Evolutionary conservation across 2,888 invertebrate genomes (phyloP), one percentile per base, ranked within the genome.

Genomic region (Idaea straminata): DNA sequence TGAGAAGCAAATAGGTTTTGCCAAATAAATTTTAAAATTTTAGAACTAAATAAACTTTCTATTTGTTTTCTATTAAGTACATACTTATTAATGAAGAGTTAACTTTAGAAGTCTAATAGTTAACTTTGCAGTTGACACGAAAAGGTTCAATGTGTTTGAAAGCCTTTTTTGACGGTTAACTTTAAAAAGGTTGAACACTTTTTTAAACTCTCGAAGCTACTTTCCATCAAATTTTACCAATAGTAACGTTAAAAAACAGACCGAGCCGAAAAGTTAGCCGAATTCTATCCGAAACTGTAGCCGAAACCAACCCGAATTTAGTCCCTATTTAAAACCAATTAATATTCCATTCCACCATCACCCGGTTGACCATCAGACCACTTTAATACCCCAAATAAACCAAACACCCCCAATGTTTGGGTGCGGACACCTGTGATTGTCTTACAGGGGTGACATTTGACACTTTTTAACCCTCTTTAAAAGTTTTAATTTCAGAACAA

Each of bases 191-290:
- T 25, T 25, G 25, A 25, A n/a, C n/a, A n/a, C n/a, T n/a, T n/a
- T n/a, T n/a, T n/a, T n/a, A n/a, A n/a, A n/a, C n/a, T n/a, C n/a
- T n/a, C n/a, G n/a, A n/a, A n/a, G n/a, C n/a, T n/a, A n/a, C n/a
- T n/a, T n/a, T n/a, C n/a, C n/a, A n/a, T n/a, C n/a, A n/a, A n/a
- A n/a, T n/a, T n/a, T n/a, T n/a, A 25, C 25, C 25, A 25, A 25
- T 25, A 25, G 25, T 36, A 36, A 10, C 36, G 5, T 10, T 36
- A 47, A 47, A 47, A 47, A 10, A 38, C 13, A 25, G 25, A 25
- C 47, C 13, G 10, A 47, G 10, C 47, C 10, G 47, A 78, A 85
- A 84, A 84, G 87, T 88, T 86, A 86, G 87, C 47, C 47, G 47
- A 47, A 47, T 47, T 47, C 13, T 47, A 47, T 7, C 47, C 47